Base-by-base conservation (phyloP, 2,797 vertebrate species). In the Microctenopoma steveboyesi region DNA sequence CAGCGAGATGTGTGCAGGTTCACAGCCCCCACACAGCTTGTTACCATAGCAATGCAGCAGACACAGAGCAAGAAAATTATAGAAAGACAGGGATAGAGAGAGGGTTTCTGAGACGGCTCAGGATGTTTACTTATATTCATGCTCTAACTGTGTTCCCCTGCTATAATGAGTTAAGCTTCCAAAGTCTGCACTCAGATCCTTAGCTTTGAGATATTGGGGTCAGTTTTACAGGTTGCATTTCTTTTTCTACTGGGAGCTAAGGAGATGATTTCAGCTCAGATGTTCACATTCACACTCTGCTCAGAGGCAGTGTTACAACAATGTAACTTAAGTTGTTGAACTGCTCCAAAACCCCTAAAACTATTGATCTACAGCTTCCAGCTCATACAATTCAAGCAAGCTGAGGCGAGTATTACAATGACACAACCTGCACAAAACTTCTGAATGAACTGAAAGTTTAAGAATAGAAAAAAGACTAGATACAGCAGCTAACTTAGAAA, bases 41-140 rank as follows among this genome's bases (percentile, higher is more conserved):
- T 92, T 91, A 84, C 92, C 85, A 93, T 86, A 64, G 89, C 87
- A 93, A 93, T 89, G 79, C 57, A 64, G 77, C 70, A 82, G 86
- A 82, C 65, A 28, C 79, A 82, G 79, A 57, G 64, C 54, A 51
- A 78, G 77, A 70, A 84, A 81, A 79, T 84, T 65, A 81, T 40
- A 75, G 80, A 84, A 76, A 81, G 75, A 73, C 75, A 69, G 79
- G 81, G 74, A 85, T 45, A 5, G 59, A 67, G 54, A 69, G 61
- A 67, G 55, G 46, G 43, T 1, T 83, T 74, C 53, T 6, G 49
- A 70, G 49, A 67, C 61, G 61, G 58, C 80, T 76, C 6, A 39
- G 70, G 64, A 78, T 74, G 45, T 84, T 86, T 81, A 72, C 68
- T 79, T 62, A 42, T 66, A 42, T 68, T 47, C 48, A 52, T 55